Base-by-base conservation (phyloP, 2,113 vertebrate genomes). In the Halcyon senegalensis region DNA sequence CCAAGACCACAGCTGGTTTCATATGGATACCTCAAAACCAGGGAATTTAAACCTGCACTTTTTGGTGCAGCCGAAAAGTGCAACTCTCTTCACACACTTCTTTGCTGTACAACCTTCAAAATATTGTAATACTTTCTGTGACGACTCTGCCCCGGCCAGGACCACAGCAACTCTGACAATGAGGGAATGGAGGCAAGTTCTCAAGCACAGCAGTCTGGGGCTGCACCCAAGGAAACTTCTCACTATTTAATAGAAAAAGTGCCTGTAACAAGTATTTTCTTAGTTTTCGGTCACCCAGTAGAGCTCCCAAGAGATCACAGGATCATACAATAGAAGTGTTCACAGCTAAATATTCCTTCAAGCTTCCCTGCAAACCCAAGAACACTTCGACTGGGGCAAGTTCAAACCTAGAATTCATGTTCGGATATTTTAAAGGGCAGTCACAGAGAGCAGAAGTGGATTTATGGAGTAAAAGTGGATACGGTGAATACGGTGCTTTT, bases 371-470 rank as follows among this genome's bases (percentile, higher is more conserved):
- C 24, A 90, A 90, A 91, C n/a, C 8, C 12, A 89, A 78, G 11
- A 35, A n/a, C 17, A 9, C 2, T 30, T 9, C 0, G 1, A 5
- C 1, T 11, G 30, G 8, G 16, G 17, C 2, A 79, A 73, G 68
- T 55, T 77, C 51, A 78, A 74, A 51, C 19, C 13, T 8, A 39
- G 41, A 83, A 23, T 25, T 30, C 35, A 62, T 41, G 3, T 53
- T 70, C 41, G 43, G 48, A 7, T 25, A 63, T 72, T 68, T 73
- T 84, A 89, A 95, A 51, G 12, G 27, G 13, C 20, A 60, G 17
- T 17, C 24, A 31, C 5, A 5, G 17, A 63, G 8, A 60, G 7
- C 9, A 59, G 37, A 55, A 75, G 8, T 6, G 10, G 21, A 81
- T 50, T 51, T 51, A 51, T 10, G 24, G 50, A 27, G 50, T 51